Base-by-base conservation (phyloP, 2,888 invertebrate genomes). In the Seira ritae region DNA sequence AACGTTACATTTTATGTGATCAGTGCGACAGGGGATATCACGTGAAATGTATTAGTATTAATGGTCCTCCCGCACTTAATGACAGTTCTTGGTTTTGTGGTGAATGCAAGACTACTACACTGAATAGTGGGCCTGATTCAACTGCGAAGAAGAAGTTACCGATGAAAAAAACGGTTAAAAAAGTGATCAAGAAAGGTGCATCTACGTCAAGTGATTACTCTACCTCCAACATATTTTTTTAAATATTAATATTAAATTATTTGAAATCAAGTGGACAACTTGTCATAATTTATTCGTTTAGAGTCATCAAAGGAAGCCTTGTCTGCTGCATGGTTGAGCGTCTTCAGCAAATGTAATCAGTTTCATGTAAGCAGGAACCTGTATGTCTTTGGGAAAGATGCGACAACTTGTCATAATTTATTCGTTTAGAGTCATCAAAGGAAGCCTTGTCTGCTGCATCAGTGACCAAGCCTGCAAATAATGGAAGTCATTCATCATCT, bases 311-410 rank as follows among this genome's bases (percentile, higher is more conserved):
- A n/a, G n/a, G n/a, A n/a, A n/a, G n/a, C 80, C 0, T 72, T 68
- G 50, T 84, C 80, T 12, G 80, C 23, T 1, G 75, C n/a, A 10
- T 0, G 24, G 24, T 20, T 66, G 71, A 12, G 72, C 6, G 8
- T 79, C 78, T 20, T 79, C 82, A 3, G 24, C 46, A 37, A 84
- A 84, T 1, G 50, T 80, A 10, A 85, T 74, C 22, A 70, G 15
- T 15, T 80, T 75, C 85, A 85, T 85, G 17, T 55, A 69, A 1
- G 50, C 23, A 12, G 85, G 83, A 15, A 85, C 78, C 22, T 77
- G 75, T 6, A 88, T 82, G 62, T 87, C 88, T 76, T 88, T 88
- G 0, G 88, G 88, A 67, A 87, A 87, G 10, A 88, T 83, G 42
- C 87, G 69, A 17, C n/a, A n/a, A n/a, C n/a, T n/a, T n/a, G n/a